Conservation (phyloP, 92 coral and sea anemone genomes). For the Heteractis magnifica region DNA sequence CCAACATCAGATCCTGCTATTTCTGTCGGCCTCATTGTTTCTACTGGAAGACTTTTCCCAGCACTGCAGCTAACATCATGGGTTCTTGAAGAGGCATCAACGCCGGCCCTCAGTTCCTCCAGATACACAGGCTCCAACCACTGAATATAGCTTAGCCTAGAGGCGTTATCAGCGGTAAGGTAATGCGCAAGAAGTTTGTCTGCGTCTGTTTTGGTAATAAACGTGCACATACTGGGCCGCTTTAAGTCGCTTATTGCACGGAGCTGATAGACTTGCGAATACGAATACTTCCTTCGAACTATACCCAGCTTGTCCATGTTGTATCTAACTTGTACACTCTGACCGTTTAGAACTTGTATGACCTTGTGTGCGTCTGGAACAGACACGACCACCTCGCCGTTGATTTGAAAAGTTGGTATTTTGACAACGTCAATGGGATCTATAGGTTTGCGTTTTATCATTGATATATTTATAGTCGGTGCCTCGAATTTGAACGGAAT, state of each 20-base stretch:
- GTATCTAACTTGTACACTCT: constrained; percentile 79
- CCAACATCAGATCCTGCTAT: neutral
- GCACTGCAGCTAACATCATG: constrained; percentile 1
- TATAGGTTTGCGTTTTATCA: neutral
- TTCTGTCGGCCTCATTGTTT: neutral
- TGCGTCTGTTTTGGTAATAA: constrained; percentile 66
- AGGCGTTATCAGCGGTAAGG: constrained; percentile 54
- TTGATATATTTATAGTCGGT: neutral
- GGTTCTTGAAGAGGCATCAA: neutral
- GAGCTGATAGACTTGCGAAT: constrained; percentile 70
- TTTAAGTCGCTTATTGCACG: constrained; percentile 68
- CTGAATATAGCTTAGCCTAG: constrained; percentile 53
- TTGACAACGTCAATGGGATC: constrained; percentile 39
- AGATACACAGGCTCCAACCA: constrained; percentile 62
- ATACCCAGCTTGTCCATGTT: constrained; percentile 74
- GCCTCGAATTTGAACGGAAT: neutral
- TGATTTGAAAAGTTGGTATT: constrained; percentile 59
- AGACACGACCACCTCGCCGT: constrained; percentile 68
- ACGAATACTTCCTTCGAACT: constrained; percentile 60
- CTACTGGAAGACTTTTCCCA: constrained; percentile 3
- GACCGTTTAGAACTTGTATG: constrained; percentile 78
- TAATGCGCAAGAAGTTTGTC: constrained; percentile 66
- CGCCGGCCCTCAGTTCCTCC: constrained; percentile 36
- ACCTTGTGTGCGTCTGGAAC: constrained; percentile 83
- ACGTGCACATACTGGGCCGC: constrained; percentile 81